These are phyloP conservation scores for Nannoperca australis DNA, from an alignment of 2,797 vertebrate genomes.

Conservation along the genomic window DNA sequence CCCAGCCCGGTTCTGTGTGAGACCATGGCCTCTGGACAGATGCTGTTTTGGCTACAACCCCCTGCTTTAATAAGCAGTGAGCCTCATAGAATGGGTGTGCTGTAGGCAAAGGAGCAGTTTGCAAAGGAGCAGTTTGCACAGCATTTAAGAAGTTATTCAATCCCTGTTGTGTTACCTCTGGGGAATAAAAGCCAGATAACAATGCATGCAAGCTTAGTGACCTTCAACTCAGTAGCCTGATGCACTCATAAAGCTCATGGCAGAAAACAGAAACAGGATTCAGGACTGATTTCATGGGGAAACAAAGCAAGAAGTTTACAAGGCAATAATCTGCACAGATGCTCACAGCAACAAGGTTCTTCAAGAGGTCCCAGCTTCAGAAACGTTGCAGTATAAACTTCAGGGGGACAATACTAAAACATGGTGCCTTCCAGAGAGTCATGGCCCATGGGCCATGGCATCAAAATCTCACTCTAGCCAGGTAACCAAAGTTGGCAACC, in stretches of 20 bases:
- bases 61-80: too few species aligned
- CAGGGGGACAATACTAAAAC: neutral
- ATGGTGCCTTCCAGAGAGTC: neutral
- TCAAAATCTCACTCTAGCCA: too few species aligned
- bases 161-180: constrained; percentile 3
- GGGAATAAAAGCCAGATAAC: neutral
- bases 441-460: too few species aligned
- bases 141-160: constrained; percentile 5
- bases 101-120: neutral
- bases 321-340: constrained; percentile 57
- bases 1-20: too few species aligned
- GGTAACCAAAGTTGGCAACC: too few species aligned
- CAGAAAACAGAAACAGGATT: constrained; percentile 40
- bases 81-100: neutral
- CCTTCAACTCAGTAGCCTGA: too few species aligned
- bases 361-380: neutral
- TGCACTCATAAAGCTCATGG: constrained; percentile 26
- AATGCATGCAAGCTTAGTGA: neutral
- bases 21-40: too few species aligned
- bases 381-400: constrained; percentile 23
- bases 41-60: too few species aligned
- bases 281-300: constrained; percentile 55
- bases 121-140: neutral
- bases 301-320: constrained; percentile 58
- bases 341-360: constrained; percentile 14